phyloP scores from a whole-genome alignment of 2,888 invertebrate genomes.

The Campoletis raptor region DNA sequence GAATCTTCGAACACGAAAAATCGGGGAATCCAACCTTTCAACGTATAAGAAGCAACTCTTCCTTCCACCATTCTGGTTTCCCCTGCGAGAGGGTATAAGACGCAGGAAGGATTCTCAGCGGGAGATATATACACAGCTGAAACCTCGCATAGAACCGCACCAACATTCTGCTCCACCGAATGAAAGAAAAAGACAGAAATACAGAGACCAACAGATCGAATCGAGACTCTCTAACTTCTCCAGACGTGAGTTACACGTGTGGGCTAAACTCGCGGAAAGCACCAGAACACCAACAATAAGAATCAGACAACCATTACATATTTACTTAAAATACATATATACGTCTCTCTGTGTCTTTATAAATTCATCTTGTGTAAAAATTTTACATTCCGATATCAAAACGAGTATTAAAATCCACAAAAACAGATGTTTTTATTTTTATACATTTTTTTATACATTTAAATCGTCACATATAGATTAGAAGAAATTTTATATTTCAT shows the following conservation, averaged over 20 bases:
- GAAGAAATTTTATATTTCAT: not conserved
- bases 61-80: constrained; percentile 67
- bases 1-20: constrained; percentile 67
- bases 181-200: constrained; percentile 28
- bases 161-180: constrained; percentile 28
- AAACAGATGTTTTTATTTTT: constrained; percentile 4
- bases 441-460: not conserved
- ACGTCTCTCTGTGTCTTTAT: not conserved
- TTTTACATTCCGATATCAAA: constrained; percentile 10
- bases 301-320: constrained; percentile 27
- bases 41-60: constrained; percentile 49
- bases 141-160: constrained; percentile 16
- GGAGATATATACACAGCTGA: constrained; percentile 61
- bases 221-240: constrained; percentile 70
- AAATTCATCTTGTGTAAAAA: constrained; percentile 1
- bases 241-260: constrained; percentile 53
- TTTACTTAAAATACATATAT: not conserved
- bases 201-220: constrained; percentile 66
- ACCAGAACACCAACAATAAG: constrained; percentile 47
- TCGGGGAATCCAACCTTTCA: constrained; percentile 57
- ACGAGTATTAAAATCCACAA: constrained; percentile 10
- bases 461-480: not conserved
- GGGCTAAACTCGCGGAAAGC: constrained; percentile 43
- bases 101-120: constrained; percentile 68
- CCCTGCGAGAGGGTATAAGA: constrained; percentile 40